These are phyloP conservation scores for Brotogeris chrysoptera DNA, from an alignment of 2,797 vertebrate genomes.

Conservation along the genomic window DNA sequence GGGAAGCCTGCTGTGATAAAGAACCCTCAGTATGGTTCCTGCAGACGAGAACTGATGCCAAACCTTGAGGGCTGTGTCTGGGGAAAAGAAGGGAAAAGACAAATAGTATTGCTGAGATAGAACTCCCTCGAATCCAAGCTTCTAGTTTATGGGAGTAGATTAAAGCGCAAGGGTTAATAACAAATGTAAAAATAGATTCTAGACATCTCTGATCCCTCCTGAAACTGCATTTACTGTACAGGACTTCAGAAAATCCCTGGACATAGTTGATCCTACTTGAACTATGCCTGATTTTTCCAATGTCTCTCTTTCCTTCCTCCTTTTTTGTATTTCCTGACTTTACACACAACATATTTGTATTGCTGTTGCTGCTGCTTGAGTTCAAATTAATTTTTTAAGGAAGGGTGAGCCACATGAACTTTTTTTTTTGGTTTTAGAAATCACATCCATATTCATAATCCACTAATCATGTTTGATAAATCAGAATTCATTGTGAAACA, in stretches of 20 bases:
- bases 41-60: neutral
- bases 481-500: constrained; percentile 62
- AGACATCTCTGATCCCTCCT: neutral
- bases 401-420: constrained; percentile 44
- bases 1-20: neutral
- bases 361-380: neutral
- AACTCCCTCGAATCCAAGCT: neutral
- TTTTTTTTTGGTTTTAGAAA: constrained; percentile 70
- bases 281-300: neutral
- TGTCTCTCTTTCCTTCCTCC: neutral
- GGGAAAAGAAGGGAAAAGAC: neutral
- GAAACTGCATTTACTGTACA: neutral
- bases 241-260: neutral
- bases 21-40: neutral
- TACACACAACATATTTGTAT: neutral
- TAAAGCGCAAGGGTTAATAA: neutral
- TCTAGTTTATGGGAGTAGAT: neutral
- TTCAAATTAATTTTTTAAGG: constrained; percentile 64
- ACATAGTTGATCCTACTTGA: neutral
- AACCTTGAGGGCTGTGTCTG: neutral
- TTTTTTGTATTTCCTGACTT: neutral
- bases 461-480: constrained; percentile 70
- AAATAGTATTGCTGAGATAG: neutral
- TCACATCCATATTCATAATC: constrained; percentile 75
- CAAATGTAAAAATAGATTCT: neutral